A percentile compares a stretch with the other conserved stretches of the same genome.
Conservation (phyloP, 2,797 vertebrate species). For the Sebastes iracundus region DNA sequence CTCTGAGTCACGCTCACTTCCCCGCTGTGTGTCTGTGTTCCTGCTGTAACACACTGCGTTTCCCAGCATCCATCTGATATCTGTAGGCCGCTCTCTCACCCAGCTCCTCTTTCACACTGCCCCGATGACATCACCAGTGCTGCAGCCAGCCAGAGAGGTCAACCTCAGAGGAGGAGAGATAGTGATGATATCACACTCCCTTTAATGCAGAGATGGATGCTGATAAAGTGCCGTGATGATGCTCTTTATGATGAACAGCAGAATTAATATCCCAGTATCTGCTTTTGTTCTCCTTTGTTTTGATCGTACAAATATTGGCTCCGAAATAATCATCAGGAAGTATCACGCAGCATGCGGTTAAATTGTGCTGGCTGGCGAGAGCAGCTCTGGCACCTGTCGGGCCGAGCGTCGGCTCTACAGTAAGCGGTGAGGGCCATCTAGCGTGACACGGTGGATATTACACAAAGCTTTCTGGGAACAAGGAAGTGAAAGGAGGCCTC, state of each 20-base stretch:
- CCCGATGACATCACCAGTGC: slow-evolving; percentile 66
- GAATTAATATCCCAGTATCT: neutral
- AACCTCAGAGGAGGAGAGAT: slow-evolving; percentile 42
- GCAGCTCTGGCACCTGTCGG: slow-evolving; percentile 40
- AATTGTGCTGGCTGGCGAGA: slow-evolving; percentile 21
- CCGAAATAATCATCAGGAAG: slow-evolving; percentile 26
- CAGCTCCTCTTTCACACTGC: slow-evolving; percentile 72
- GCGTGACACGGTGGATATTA: slow-evolving; percentile 67
- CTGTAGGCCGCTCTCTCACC: slow-evolving; percentile 62
- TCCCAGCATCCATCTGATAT: slow-evolving; percentile 79
- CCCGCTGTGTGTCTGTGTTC: slow-evolving; percentile 55
- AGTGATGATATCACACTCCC: slow-evolving; percentile 28
- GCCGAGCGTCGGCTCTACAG: neutral
- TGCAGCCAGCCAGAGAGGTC: slow-evolving; percentile 67
- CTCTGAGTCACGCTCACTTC: slow-evolving; percentile 71
- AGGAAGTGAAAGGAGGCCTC: slow-evolving; percentile 39
- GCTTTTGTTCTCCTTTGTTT: neutral
- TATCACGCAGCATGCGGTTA: slow-evolving; percentile 18
- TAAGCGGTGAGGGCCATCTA: slow-evolving; percentile 77
- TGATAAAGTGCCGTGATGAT: neutral
- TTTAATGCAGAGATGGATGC: slow-evolving; percentile 8
- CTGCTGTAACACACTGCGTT: slow-evolving; percentile 62
- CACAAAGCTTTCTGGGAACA: slow-evolving; percentile 50
- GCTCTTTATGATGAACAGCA: neutral
- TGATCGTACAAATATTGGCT: slow-evolving; percentile 13